These are phyloP conservation scores for Typhlichthys eigenmanni DNA, from an alignment of 2,797 vertebrate genomes.

Conservation along the genomic window DNA sequence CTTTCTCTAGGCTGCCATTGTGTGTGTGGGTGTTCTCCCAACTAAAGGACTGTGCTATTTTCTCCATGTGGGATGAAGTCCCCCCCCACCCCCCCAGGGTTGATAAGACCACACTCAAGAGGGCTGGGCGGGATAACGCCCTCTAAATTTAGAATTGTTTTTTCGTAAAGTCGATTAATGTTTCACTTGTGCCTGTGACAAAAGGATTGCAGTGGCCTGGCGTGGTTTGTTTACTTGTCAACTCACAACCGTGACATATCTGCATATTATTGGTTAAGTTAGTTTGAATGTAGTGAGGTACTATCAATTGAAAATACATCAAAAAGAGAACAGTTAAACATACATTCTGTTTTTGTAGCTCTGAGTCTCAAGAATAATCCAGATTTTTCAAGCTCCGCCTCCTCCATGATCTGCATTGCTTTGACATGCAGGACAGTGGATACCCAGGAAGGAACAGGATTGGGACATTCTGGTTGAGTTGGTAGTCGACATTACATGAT, in stretches of 20 bases:
- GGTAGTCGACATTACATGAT: too few species aligned
- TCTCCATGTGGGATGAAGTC: constrained; percentile 51
- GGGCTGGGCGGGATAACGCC: constrained; percentile 61
- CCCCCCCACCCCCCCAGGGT: constrained; percentile 49
- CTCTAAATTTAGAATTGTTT: constrained; percentile 67
- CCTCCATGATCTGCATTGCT: too few species aligned
- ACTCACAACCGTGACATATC: not conserved
- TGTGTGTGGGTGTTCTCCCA: constrained; percentile 66
- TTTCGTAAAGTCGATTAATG: constrained; percentile 71
- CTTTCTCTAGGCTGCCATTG: constrained; percentile 72
- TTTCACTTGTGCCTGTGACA: constrained; percentile 56
- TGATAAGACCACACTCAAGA: constrained; percentile 70
- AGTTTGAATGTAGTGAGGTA: constrained; percentile 16
- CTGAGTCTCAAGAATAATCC: too few species aligned
- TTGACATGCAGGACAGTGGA: too few species aligned
- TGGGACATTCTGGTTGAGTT: too few species aligned
- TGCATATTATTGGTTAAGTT: too few species aligned
- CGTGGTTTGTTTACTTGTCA: constrained; percentile 26
- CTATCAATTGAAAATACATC: too few species aligned
- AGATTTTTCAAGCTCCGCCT: too few species aligned
- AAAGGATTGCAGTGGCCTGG: constrained; percentile 53
- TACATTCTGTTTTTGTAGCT: too few species aligned
- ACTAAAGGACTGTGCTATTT: constrained; percentile 56
- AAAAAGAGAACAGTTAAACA: too few species aligned
- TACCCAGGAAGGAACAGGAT: too few species aligned